Base-by-base conservation (phyloP, 1,140 invertebrate species). In the Drosophila pectinifera region DNA sequence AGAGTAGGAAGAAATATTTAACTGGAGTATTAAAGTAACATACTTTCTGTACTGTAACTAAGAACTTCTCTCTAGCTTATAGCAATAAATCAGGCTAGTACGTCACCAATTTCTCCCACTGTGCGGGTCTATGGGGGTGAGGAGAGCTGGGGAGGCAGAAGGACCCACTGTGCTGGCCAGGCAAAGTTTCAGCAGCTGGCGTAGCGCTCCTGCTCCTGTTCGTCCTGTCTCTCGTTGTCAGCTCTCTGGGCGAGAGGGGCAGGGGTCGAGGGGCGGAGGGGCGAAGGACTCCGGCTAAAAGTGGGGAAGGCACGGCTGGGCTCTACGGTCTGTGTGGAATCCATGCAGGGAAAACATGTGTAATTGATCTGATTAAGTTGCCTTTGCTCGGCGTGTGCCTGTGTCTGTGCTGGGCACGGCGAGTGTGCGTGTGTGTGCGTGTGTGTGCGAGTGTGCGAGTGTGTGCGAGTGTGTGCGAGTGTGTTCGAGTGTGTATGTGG, bases 351-450 rank as follows among this genome's bases (percentile, higher is more conserved):
- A 88, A 88, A 89, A 88, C 84, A 88, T 89, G 83, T 88, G 84
- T 88, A 88, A 88, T 88, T 88, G 84, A 88, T 88, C 84, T 88
- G 84, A 88, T 88, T 88, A 88, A 88, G 82, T 83, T 88, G 84
- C 83, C 81, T 80, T 80, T 84, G 82, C 73, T 69, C 81, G 62
- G 48, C 57, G 49, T 58, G 73, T 80, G 51, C 43, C 34, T 46
- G 11, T 39, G 18, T 41, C 11, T 55, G 22, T 43, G 34, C 18
- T 41, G 10, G 64, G 24, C 39, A 3, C 7, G 54, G n/a, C 31
- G 31, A 34, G 31, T 13, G 28, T 43, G 58, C 70, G n/a, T 56
- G 45, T 62, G 38, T 61, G 58, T 70, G 22, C 41, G 20, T 36
- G 10, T 43, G 41, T 59, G 31, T 54, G n/a, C 31, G 31, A 34